These are phyloP conservation scores for Oryzias curvinotus DNA, from an alignment of 2,113 vertebrate genomes.

Conservation along the genomic window DNA sequence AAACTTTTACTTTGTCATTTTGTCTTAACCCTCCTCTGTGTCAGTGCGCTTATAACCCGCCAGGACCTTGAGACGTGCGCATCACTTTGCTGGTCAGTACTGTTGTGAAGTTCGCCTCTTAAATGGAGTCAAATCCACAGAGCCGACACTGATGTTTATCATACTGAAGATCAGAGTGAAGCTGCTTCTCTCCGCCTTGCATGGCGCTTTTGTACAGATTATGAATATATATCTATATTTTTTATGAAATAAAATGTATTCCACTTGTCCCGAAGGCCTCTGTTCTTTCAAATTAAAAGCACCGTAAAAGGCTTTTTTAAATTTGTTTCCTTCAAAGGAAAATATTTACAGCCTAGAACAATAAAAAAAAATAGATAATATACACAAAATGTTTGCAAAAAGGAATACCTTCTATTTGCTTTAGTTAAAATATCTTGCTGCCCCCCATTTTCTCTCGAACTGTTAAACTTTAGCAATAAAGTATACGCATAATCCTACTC, in stretches of 20 bases:
- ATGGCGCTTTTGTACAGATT: conserved; percentile 75
- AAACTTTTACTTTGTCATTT: conserved; percentile 6
- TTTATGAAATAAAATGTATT: conserved; percentile 68
- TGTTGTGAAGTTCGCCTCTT: conserved; percentile 91
- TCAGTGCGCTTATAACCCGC: conserved; percentile 16
- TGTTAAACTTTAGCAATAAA: background rate
- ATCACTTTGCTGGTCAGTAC: conserved; percentile 73
- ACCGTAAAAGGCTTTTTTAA: background rate
- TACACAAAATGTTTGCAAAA: too few relatives aligned
- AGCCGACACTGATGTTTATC: conserved; percentile 87
- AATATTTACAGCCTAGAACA: too few relatives aligned
- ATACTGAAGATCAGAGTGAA: conserved; percentile 71
- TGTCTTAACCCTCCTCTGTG: conserved; percentile 1
- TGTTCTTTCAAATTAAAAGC: too few relatives aligned
- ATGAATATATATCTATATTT: conserved; percentile 70
- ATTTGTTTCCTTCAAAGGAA: background rate
- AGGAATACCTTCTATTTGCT: too few relatives aligned
- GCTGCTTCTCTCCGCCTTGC: conserved; percentile 53
- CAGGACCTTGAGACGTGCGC: conserved; percentile 18
- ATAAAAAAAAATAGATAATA: too few relatives aligned
- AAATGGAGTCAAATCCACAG: conserved; percentile 85
- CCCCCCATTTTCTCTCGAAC: too few relatives aligned
- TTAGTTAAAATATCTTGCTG: too few relatives aligned
- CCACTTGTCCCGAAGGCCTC: conserved; percentile 19
- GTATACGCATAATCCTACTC: conserved; percentile 54